These are phyloP conservation scores for Macrophya annulata DNA, from an alignment of 2,888 invertebrate species.

Conservation along the genomic window DNA sequence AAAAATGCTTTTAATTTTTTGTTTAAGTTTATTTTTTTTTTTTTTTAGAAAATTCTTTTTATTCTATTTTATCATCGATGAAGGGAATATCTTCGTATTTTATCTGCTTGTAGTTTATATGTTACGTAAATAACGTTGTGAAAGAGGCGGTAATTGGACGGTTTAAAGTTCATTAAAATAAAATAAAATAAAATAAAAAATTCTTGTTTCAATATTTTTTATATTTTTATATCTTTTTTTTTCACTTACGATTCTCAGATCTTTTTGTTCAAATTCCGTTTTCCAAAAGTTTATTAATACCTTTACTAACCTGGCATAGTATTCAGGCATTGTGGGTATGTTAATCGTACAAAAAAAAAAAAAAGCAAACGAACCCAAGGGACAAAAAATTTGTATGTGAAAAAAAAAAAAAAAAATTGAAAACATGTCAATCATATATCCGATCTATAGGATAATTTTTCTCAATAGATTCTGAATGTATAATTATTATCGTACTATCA, in stretches of 20 bases:
- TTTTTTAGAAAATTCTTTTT: background rate
- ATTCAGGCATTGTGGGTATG: background rate
- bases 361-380: background rate
- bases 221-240: background rate
- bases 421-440: conserved; percentile 8
- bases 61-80: background rate
- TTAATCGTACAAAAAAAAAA: background rate
- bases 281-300: background rate
- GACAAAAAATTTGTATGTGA: background rate
- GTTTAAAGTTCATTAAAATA: background rate
- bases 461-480: background rate
- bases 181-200: background rate
- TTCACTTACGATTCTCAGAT: background rate
- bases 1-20: too few relatives aligned
- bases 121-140: background rate
- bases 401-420: background rate
- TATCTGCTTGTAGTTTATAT: background rate
- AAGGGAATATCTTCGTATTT: background rate
- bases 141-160: background rate
- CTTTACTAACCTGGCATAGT: too few relatives aligned
- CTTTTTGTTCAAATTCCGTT: background rate
- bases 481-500: background rate
- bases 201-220: background rate
- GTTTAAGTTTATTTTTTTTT: background rate
- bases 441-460: background rate